A percentile compares a stretch with the other conserved stretches of the same genome.
phyloP scores from a whole-genome alignment of 2,113 vertebrate species.

The Sylvietta virens region DNA sequence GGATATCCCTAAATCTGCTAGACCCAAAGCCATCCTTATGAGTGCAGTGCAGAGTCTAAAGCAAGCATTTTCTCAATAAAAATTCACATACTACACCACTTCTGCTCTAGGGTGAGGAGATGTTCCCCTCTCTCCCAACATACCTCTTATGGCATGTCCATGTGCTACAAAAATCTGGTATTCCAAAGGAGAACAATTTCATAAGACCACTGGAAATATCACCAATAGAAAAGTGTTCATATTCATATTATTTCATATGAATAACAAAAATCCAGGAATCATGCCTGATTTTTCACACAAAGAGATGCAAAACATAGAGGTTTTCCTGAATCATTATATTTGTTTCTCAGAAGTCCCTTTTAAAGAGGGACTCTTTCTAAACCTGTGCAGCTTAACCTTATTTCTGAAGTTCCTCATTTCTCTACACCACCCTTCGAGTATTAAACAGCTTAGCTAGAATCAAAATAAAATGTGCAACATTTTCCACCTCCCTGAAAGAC shows the following conservation, averaged over 20 bases:
- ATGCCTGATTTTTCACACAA: background rate
- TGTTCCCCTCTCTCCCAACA: background rate
- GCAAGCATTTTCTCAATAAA: background rate
- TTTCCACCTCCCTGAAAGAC: background rate
- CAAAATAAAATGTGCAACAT: background rate
- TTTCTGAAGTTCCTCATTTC: background rate
- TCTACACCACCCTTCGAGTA: background rate
- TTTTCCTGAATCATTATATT: slow-evolving; percentile 4
- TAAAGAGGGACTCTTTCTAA: background rate
- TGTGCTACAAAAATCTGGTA: background rate
- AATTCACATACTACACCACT: background rate
- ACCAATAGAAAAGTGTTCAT: background rate
- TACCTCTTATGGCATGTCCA: background rate
- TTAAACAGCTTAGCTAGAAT: slow-evolving; percentile 4
- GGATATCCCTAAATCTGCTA: background rate
- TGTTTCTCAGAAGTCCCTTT: background rate
- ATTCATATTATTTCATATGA: background rate
- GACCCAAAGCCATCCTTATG: background rate
- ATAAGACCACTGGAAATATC: background rate
- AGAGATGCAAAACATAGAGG: background rate
- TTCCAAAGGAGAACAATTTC: background rate
- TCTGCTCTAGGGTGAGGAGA: background rate
- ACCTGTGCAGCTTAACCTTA: background rate
- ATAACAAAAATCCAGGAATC: background rate
- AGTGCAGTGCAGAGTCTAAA: background rate